Conservation (phyloP, 2,888 invertebrate genomes). For the Netelia inedita region DNA sequence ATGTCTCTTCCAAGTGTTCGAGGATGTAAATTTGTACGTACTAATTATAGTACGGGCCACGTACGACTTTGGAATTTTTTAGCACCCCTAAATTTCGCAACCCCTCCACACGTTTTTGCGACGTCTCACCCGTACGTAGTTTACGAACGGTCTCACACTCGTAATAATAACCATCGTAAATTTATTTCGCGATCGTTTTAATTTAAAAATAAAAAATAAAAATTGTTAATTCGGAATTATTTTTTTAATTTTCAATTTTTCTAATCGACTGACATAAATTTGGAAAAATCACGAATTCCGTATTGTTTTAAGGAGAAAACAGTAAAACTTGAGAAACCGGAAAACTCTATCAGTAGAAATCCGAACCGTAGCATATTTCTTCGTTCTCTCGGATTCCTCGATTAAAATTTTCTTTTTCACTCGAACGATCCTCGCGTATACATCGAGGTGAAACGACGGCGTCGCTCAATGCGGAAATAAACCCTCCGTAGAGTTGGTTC, state of each 20-base stretch:
- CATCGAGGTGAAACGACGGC: background rate
- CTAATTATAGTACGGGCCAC: conserved; percentile 79
- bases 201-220: no score
- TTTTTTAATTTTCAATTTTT: no score
- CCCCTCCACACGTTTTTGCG: background rate
- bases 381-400: background rate
- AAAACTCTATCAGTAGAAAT: no score
- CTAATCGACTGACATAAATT: no score
- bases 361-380: background rate
- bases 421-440: background rate
- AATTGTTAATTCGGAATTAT: no score
- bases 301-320: no score
- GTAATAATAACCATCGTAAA: no score
- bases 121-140: background rate
- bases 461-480: conserved; percentile 8
- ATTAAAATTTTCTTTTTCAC: background rate
- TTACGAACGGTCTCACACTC: no score
- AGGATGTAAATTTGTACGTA: conserved; percentile 81
- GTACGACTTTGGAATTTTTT: conserved; percentile 81
- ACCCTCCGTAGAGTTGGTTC: background rate
- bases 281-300: no score
- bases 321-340: no score
- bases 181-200: no score
- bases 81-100: conserved; percentile 66
- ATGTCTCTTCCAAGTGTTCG: conserved; percentile 39